phyloP scores from a whole-genome alignment of 2,888 invertebrate genomes.

The Allygus modestus region DNA sequence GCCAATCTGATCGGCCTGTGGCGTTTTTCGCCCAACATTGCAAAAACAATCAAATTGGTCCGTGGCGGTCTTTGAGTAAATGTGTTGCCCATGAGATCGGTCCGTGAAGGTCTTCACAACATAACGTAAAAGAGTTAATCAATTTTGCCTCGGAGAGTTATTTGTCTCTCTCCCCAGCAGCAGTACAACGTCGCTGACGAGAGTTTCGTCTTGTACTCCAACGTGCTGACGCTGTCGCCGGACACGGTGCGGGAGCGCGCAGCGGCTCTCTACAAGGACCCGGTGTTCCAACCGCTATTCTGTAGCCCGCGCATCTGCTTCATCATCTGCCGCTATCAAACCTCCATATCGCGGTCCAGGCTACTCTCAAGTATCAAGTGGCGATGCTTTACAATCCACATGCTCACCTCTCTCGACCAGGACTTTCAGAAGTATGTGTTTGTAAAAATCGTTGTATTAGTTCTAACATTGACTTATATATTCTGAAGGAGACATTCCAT shows the following conservation, averaged over 20 bases:
- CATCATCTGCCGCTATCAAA: not conserved
- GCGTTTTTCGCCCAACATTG: too few species aligned
- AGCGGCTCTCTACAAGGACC: not conserved
- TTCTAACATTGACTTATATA: too few species aligned
- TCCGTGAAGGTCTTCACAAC: too few species aligned
- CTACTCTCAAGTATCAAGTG: not conserved
- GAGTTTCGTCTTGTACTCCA: not conserved
- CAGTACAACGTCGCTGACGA: not conserved
- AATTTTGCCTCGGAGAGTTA: too few species aligned
- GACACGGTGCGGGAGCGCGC: not conserved
- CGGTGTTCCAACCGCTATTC: not conserved
- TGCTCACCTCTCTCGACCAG: not conserved
- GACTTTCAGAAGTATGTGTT: not conserved
- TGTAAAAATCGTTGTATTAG: too few species aligned
- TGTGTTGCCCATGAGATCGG: too few species aligned
- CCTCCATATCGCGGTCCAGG: not conserved
- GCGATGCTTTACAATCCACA: not conserved
- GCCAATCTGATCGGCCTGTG: too few species aligned
- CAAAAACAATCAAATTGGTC: too few species aligned
- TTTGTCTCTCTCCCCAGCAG: too few species aligned
- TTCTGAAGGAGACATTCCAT: too few species aligned
- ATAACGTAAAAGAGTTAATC: too few species aligned
- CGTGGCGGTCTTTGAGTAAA: too few species aligned
- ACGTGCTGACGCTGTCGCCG: not conserved
- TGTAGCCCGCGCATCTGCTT: constrained; percentile 1